Evolutionary conservation across 2,888 invertebrate species (phyloP), one percentile per base, ranked within the genome.

Genomic region (Callimorpha dominula): DNA sequence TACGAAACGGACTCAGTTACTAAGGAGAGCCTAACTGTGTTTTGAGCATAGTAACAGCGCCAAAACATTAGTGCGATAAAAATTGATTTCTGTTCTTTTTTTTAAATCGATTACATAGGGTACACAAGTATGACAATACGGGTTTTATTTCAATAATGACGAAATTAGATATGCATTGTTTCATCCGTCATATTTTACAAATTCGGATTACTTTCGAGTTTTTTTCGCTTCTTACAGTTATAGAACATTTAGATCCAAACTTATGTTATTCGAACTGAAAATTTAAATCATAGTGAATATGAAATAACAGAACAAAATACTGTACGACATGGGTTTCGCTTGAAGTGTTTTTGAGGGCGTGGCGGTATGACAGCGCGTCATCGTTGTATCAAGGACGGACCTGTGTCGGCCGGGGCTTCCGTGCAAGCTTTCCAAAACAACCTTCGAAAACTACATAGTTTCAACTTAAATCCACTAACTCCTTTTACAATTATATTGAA

Each of bases 321-420:
- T 66, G 52, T 4, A 66, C 40, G 66, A 67, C 42, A 42, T 54
- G 40, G 67, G n/a, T 67, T 67, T 31, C 43, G 46, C 46, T 54
- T 68, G 20, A 57, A 68, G 68, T 54, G 66, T 63, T 72, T 66
- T 78, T 68, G 71, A 79, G 76, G 84, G 82, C 72, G 84, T 79
- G 82, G 74, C 73, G 2, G 68, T 69, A 70, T 17, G 62, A 68
- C 62, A 66, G 65, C 75, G 76, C 84, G 82, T 83, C 81, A 83
- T 73, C 74, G 71, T 65, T 66, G 66, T 71, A 75, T 76, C 78
- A 83, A 82, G 78, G 82, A 78, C 82, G 67, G n/a, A 49, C 68
- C 60, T 70, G 72, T 67, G 68, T 63, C 73, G 71, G 70, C 63
- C 60, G 69, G 72, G 70, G 75, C 71, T 78, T 79, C 80, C 76